Evolutionary conservation across 2,888 invertebrate species (phyloP).

Genomic region (Phaonia tiefii): DNA sequence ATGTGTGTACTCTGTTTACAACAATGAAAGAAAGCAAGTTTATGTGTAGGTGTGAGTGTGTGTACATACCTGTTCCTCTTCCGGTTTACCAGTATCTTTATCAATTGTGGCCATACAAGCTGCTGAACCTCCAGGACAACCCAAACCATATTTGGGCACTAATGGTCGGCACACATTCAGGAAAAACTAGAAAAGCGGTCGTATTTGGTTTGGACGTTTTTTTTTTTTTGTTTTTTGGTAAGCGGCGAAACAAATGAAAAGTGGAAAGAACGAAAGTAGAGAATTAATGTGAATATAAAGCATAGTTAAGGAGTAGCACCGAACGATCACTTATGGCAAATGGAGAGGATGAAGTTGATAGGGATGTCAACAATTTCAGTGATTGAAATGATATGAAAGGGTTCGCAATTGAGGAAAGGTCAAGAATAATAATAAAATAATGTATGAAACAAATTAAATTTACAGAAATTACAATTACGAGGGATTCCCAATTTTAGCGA

Average conservation of each 20-base stretch:
- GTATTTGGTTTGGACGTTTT: not conserved
- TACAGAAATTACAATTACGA: too few species aligned
- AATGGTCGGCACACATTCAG: constrained; percentile 80
- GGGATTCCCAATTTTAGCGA: too few species aligned
- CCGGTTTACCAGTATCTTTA: constrained; percentile 73
- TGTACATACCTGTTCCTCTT: constrained; percentile 77
- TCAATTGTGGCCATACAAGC: constrained; percentile 78
- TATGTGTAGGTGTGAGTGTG: not conserved
- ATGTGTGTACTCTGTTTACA: too few species aligned
- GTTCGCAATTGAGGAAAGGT: not conserved
- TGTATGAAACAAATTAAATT: too few species aligned
- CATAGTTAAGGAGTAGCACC: constrained; percentile 40
- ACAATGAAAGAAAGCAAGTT: constrained; percentile 20
- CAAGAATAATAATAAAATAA: too few species aligned
- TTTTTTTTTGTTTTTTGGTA: not conserved
- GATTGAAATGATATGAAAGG: constrained; percentile 5
- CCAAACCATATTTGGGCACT: constrained; percentile 78
- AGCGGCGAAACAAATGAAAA: constrained; percentile 4
- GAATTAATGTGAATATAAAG: constrained; percentile 24
- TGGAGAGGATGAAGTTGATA: not conserved
- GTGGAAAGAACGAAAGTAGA: constrained; percentile 23
- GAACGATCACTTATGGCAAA: constrained; percentile 14
- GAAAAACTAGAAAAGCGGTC: constrained; percentile 73
- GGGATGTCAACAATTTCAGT: not conserved
- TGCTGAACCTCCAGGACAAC: constrained; percentile 79